Percentiles rank a stretch among this genome's conserved stretches.
Evolutionary conservation across 2,888 invertebrate genomes (phyloP).

Genomic region (Phyllotreta cruciferae): DNA sequence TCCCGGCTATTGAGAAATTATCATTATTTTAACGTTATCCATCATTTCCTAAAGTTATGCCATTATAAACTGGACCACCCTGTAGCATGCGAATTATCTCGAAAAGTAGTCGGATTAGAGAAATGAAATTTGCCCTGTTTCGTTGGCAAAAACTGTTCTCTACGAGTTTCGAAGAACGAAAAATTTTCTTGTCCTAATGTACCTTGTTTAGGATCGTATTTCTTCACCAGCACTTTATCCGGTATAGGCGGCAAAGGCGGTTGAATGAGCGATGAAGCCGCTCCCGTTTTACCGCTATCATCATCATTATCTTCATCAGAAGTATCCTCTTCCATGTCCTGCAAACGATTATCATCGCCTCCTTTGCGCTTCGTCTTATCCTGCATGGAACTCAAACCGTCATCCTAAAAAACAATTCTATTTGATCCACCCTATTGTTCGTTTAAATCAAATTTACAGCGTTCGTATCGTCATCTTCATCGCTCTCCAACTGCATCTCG

Average conservation of each 20-base stretch:
- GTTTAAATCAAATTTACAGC: conserved; percentile 48
- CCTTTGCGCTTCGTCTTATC: conserved; percentile 64
- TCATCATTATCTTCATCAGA: conserved; percentile 74
- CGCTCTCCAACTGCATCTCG: conserved; percentile 90
- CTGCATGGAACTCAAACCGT: conserved; percentile 73
- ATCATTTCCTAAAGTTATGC: too few species aligned
- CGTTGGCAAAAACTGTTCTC: too few species aligned
- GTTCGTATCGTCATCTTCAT: conserved; percentile 65
- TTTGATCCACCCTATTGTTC: neutral
- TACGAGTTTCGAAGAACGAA: too few species aligned
- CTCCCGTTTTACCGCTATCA: conserved; percentile 48
- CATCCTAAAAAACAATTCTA: conserved; percentile 50
- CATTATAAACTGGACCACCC: too few species aligned
- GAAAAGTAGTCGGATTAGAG: too few species aligned
- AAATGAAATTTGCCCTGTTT: too few species aligned
- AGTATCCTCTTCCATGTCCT: conserved; percentile 94
- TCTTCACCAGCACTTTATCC: conserved; percentile 94
- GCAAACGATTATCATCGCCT: conserved; percentile 70
- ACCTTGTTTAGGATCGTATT: conserved; percentile 93
- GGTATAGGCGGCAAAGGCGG: conserved; percentile 83
- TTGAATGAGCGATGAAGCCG: conserved; percentile 59
- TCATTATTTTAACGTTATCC: too few species aligned
- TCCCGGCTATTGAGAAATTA: too few species aligned
- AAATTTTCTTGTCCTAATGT: conserved; percentile 44
- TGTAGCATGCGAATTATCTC: too few species aligned